Conservation (phyloP, 2,888 invertebrate species). For the Ectemnius continuus region DNA sequence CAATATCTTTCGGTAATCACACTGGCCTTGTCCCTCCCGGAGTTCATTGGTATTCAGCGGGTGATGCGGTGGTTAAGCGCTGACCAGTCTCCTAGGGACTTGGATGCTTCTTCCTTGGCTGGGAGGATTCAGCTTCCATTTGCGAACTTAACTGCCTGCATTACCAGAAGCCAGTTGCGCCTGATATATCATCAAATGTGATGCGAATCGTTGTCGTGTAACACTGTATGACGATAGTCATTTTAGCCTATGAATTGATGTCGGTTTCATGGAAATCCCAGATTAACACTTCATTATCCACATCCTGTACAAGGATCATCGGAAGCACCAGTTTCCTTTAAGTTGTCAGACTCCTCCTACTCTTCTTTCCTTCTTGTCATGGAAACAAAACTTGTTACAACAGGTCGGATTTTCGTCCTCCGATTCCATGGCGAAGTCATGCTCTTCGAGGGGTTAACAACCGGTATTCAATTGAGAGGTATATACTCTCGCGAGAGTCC, state of each 20-base stretch:
- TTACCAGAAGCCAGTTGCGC: slow-evolving; percentile 47
- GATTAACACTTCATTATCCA: slow-evolving; percentile 8
- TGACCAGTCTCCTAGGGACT: slow-evolving; percentile 25
- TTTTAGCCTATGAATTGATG: slow-evolving; percentile 39
- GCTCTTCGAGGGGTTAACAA: too few species aligned
- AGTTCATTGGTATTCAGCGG: slow-evolving; percentile 37
- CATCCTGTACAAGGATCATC: too few species aligned
- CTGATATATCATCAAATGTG: slow-evolving; percentile 51
- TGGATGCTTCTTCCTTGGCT: slow-evolving; percentile 24
- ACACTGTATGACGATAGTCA: slow-evolving; percentile 23
- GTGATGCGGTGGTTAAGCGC: slow-evolving; percentile 23
- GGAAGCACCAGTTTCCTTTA: too few species aligned
- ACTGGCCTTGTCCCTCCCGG: slow-evolving; percentile 22
- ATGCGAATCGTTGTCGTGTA: slow-evolving; percentile 19
- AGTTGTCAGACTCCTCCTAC: too few species aligned
- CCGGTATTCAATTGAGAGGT: too few species aligned
- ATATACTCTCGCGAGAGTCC: too few species aligned
- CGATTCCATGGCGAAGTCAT: too few species aligned
- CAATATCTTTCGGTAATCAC: slow-evolving; percentile 36
- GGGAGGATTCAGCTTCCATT: slow-evolving; percentile 68
- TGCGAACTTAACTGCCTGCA: slow-evolving; percentile 69
- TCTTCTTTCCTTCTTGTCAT: too few species aligned
- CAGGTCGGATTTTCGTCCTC: too few species aligned
- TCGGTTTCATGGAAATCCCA: slow-evolving; percentile 40
- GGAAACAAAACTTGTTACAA: too few species aligned